Evolutionary conservation across 2,113 vertebrate genomes (phyloP).

Genomic region (Ctenomys sociabilis): DNA sequence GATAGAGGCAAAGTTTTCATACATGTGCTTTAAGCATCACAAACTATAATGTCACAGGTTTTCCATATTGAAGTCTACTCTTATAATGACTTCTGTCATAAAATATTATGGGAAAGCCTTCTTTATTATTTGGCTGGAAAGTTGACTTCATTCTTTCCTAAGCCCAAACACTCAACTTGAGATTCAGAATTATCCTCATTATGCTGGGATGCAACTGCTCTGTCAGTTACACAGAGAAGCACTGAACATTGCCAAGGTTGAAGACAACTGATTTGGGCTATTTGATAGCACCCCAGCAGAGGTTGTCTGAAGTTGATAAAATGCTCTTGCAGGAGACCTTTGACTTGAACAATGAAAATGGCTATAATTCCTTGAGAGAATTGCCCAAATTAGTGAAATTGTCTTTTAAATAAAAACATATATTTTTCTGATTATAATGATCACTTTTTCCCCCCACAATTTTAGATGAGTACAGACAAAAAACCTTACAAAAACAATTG

Average conservation of each 20-base stretch:
- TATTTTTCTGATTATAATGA: neutral
- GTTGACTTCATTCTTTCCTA: constrained; percentile 64
- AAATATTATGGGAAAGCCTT: neutral
- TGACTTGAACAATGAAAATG: constrained; percentile 37
- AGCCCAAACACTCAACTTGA: constrained; percentile 63
- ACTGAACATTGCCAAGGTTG: neutral
- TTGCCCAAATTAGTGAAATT: neutral
- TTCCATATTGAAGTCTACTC: constrained; percentile 2
- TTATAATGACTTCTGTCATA: neutral
- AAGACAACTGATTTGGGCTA: neutral
- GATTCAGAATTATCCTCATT: constrained; percentile 67
- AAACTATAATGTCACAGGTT: neutral
- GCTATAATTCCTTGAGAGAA: constrained; percentile 5
- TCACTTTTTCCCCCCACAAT: neutral
- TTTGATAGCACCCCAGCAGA: neutral
- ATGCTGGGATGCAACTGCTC: constrained; percentile 43
- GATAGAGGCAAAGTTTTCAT: neutral
- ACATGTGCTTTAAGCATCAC: neutral
- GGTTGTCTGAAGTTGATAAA: constrained; percentile 47
- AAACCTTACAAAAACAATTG: neutral
- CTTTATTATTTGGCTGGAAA: constrained; percentile 65
- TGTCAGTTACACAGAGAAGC: constrained; percentile 50
- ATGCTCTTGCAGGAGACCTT: neutral
- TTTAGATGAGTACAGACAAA: constrained; percentile 30
- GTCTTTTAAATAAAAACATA: constrained; percentile 48